Evolutionary conservation across 1,140 invertebrate genomes (phyloP).

Genomic region (Phortica variegata): DNA sequence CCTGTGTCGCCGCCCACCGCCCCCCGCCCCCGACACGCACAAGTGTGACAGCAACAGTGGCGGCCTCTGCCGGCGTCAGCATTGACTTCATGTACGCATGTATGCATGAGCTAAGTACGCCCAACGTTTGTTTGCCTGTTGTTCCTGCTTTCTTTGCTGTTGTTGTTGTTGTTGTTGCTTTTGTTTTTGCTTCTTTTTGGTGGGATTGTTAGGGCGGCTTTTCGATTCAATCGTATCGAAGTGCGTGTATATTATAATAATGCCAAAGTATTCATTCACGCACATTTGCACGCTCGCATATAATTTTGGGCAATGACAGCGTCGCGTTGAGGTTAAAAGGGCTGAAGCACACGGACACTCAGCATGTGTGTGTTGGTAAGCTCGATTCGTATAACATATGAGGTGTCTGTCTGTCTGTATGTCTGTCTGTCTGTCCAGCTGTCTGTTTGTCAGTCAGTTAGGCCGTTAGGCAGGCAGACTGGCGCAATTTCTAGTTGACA

Average conservation of each 20-base stretch:
- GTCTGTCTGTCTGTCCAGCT: too few relatives aligned
- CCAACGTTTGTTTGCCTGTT: constrained; percentile 8
- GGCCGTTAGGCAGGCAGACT: constrained; percentile 30
- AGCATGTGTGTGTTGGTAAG: too few relatives aligned
- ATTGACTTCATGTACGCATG: too few relatives aligned
- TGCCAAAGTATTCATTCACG: constrained; percentile 35
- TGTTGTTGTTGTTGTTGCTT: not conserved
- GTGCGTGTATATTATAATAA: constrained; percentile 39
- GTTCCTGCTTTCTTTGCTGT: constrained; percentile 1
- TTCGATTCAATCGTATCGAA: too few relatives aligned
- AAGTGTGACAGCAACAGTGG: not conserved
- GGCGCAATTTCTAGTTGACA: not conserved
- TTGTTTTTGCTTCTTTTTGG: constrained; percentile 4
- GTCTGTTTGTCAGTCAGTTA: constrained; percentile 45
- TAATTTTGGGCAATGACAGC: constrained; percentile 55
- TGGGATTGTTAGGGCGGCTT: constrained; percentile 31
- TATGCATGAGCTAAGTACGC: not conserved
- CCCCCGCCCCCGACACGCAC: not conserved
- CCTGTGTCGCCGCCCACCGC: not conserved
- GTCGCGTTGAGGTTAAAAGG: constrained; percentile 17
- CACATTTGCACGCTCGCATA: constrained; percentile 27
- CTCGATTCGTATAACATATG: constrained; percentile 12
- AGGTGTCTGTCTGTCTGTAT: constrained; percentile 14
- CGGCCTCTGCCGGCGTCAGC: too few relatives aligned
- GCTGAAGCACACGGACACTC: constrained; percentile 19